Conservation (phyloP, 2,113 vertebrate species). For the Vidua chalybeata region DNA sequence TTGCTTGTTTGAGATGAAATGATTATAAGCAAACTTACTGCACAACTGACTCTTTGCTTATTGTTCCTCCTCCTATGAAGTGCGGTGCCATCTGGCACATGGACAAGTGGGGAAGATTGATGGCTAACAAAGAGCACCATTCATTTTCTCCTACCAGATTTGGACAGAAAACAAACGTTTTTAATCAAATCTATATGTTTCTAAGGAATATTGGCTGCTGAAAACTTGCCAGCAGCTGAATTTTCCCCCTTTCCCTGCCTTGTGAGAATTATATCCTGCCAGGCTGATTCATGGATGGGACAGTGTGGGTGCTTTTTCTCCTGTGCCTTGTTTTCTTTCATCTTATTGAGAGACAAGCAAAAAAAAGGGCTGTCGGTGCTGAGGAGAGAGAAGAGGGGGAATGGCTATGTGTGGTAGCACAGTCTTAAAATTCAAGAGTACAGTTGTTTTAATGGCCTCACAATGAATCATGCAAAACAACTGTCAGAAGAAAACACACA, state of each 20-base stretch:
- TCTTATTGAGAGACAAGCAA: background rate
- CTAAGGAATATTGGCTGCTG: conserved; percentile 48
- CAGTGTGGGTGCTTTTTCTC: background rate
- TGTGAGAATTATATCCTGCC: background rate
- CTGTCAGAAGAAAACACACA: conserved; percentile 10
- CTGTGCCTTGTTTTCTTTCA: background rate
- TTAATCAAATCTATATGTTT: conserved; percentile 72
- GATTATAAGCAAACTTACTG: conserved; percentile 35
- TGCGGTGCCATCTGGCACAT: conserved; percentile 43
- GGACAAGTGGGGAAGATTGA: conserved; percentile 62
- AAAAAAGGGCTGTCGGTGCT: background rate
- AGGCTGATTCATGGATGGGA: background rate
- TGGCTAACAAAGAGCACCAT: conserved; percentile 53
- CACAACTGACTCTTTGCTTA: conserved; percentile 55
- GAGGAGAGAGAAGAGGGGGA: background rate
- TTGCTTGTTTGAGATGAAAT: conserved; percentile 28
- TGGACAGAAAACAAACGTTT: conserved; percentile 65
- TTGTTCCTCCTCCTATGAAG: conserved; percentile 36
- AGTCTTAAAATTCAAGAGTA: background rate
- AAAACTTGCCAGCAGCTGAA: conserved; percentile 36
- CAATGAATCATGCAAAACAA: conserved; percentile 37
- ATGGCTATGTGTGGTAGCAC: background rate
- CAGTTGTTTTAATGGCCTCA: background rate
- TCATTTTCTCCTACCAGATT: conserved; percentile 54
- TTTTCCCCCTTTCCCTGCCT: background rate